A percentile compares a stretch with the other conserved stretches of the same genome.
Evolutionary conservation across 2,113 vertebrate genomes (phyloP).

Genomic region (Semnornis frantzii): DNA sequence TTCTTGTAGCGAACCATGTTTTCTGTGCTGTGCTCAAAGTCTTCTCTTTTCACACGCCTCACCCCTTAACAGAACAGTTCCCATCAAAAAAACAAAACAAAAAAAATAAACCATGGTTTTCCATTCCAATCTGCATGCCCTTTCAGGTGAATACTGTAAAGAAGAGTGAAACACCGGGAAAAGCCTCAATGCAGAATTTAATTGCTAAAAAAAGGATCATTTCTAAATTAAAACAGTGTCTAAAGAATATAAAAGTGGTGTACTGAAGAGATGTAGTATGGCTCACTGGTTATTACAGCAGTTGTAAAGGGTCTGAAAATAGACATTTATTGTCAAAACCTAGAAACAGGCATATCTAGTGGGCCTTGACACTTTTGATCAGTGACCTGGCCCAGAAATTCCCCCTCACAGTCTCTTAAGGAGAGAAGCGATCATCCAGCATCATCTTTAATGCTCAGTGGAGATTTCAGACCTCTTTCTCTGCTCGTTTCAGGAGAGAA

Average conservation of each 20-base stretch:
- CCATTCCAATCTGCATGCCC: constrained; percentile 5
- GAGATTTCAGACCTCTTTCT: not conserved
- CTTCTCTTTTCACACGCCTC: constrained; percentile 92
- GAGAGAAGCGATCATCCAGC: not conserved
- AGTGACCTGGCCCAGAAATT: not conserved
- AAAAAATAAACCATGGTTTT: constrained; percentile 55
- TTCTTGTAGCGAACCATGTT: constrained; percentile 94
- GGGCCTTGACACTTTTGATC: not conserved
- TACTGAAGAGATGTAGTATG: not conserved
- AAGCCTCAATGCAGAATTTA: not conserved
- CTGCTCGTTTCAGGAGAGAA: not conserved
- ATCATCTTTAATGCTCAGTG: not conserved
- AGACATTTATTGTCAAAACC: not conserved
- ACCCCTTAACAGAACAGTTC: constrained; percentile 80
- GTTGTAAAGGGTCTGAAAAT: not conserved
- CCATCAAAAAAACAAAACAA: constrained; percentile 49
- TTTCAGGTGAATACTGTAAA: not conserved
- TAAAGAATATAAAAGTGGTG: not conserved
- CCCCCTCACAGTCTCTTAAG: not conserved
- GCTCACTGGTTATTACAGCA: not conserved
- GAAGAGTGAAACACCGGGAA: not conserved
- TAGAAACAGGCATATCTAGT: not conserved
- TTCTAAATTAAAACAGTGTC: not conserved
- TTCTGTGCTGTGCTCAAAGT: constrained; percentile 88
- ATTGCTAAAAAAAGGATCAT: not conserved